These are phyloP conservation scores for Tupaia chinensis DNA, from an alignment of 2,113 vertebrate genomes.

Conservation along the genomic window DNA sequence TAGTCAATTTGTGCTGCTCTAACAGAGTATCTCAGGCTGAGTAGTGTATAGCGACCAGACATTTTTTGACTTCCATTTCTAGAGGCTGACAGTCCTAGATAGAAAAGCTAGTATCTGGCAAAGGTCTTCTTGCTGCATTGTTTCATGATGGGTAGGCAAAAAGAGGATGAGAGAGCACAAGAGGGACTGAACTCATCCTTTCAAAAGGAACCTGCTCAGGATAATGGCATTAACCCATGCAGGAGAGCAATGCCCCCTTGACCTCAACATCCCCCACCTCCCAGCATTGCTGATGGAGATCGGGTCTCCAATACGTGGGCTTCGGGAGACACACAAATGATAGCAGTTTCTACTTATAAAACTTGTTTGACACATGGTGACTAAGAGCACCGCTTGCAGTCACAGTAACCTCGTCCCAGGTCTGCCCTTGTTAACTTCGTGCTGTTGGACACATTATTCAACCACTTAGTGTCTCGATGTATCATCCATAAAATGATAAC, in stretches of 20 bases:
- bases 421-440: background rate
- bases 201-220: background rate
- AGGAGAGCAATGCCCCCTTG: background rate
- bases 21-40: background rate
- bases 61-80: background rate
- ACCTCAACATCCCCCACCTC: no score
- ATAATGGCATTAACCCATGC: background rate
- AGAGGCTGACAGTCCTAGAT: background rate
- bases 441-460: background rate
- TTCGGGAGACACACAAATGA: background rate
- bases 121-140: background rate
- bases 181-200: background rate
- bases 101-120: background rate
- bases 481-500: slow-evolving; percentile 1
- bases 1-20: background rate
- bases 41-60: background rate
- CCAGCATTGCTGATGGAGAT: background rate
- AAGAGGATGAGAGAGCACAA: background rate
- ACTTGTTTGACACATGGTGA: background rate
- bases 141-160: background rate
- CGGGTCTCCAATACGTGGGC: background rate
- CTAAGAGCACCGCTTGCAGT: background rate
- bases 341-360: background rate
- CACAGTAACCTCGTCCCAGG: background rate
- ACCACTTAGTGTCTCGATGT: background rate